Percentiles rank a stretch among this genome's conserved stretches.
Evolutionary conservation across 1,140 invertebrate species (phyloP).

Genomic region (Cephus cinctus): DNA sequence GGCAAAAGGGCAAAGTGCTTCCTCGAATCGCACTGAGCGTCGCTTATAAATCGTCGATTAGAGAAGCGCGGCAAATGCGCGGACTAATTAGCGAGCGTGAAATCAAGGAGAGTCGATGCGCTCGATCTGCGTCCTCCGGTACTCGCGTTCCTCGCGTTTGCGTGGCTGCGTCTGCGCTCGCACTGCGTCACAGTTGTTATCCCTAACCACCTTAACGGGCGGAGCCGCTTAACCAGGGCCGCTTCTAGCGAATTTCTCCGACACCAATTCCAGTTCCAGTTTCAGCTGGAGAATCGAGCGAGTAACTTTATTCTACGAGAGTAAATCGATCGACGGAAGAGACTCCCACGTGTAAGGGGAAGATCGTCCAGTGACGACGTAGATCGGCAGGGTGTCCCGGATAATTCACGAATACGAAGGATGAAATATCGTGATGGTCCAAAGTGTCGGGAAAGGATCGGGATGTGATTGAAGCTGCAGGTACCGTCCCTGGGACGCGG

Average conservation of each 20-base stretch:
- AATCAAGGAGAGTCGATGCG: conserved; percentile 24
- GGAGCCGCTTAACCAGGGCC: conserved; percentile 14
- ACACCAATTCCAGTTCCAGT: no score
- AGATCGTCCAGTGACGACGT: background rate
- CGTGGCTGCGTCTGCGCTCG: conserved; percentile 20
- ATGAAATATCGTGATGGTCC: no score
- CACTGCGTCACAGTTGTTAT: conserved; percentile 31
- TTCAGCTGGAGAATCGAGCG: no score
- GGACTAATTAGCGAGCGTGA: conserved; percentile 35
- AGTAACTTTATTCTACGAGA: no score
- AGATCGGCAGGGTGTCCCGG: no score
- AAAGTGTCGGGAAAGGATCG: no score
- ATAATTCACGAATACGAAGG: no score
- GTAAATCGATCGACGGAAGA: background rate
- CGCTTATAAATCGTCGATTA: conserved; percentile 26
- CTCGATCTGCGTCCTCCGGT: conserved; percentile 22
- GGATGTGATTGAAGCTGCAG: background rate
- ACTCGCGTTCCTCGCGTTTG: no score
- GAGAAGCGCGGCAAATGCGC: conserved; percentile 11
- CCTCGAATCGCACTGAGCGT: background rate
- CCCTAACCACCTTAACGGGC: conserved; percentile 31
- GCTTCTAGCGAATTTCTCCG: no score
- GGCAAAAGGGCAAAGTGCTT: background rate
- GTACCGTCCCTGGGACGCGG: conserved; percentile 14
- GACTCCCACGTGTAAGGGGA: background rate